Evolutionary conservation across 2,797 vertebrate species (phyloP).

Genomic region (Phrynocephalus guinanensis): DNA sequence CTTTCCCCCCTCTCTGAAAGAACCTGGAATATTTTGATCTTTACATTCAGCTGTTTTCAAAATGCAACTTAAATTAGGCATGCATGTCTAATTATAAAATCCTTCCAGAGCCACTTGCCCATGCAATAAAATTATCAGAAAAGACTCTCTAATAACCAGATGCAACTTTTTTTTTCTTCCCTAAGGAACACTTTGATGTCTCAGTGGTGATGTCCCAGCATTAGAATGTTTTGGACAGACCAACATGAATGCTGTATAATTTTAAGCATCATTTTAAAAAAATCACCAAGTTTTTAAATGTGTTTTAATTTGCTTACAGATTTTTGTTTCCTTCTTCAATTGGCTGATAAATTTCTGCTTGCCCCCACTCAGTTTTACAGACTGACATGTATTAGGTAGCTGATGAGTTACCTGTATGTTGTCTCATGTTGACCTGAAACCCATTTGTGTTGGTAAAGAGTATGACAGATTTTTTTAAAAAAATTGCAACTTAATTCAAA

Average conservation of each 20-base stretch:
- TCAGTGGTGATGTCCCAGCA: too few species aligned
- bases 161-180: background rate
- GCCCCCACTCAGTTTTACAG: background rate
- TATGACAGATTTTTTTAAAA: background rate
- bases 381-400: background rate
- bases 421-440: background rate
- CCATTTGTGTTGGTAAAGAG: background rate
- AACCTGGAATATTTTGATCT: background rate
- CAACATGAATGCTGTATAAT: background rate
- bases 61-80: background rate
- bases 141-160: background rate
- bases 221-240: background rate
- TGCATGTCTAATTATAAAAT: background rate
- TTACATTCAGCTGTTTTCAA: background rate
- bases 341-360: background rate
- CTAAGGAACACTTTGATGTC: background rate
- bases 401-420: background rate
- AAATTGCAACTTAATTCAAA: background rate
- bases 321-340: background rate
- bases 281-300: background rate
- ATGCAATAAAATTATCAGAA: background rate
- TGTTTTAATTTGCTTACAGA: background rate
- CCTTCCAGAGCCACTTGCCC: too few species aligned
- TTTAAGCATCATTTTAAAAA: background rate
- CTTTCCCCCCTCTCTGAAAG: background rate